Conservation (phyloP, 2,113 vertebrate species). For the Pangasianodon hypophthalmus region DNA sequence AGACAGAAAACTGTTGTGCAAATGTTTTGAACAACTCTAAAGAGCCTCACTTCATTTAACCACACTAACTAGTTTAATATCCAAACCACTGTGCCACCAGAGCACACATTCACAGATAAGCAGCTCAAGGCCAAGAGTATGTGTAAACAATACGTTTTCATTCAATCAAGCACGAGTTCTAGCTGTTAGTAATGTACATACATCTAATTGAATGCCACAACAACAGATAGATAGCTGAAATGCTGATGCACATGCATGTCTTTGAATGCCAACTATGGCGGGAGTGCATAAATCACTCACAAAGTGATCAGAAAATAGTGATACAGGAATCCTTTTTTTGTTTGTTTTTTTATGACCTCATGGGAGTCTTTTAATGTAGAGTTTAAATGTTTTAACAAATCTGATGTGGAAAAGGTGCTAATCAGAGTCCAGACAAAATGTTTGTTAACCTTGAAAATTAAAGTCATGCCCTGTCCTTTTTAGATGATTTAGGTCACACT, state of each 20-base stretch:
- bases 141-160: constrained; percentile 47
- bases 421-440: not conserved
- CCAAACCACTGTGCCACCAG: constrained; percentile 28
- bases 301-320: not conserved
- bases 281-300: not conserved
- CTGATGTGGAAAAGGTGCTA: not conserved
- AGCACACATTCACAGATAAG: constrained; percentile 44
- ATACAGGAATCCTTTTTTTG: not conserved
- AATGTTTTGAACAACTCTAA: not conserved
- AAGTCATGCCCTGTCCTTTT: not conserved
- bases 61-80: constrained; percentile 31
- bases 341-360: not conserved
- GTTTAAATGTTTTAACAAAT: not conserved
- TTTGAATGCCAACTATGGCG: not conserved
- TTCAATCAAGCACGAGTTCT: constrained; percentile 18
- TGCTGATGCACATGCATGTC: not conserved
- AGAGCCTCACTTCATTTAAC: not conserved
- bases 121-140: constrained; percentile 47
- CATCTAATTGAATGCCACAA: constrained; percentile 5
- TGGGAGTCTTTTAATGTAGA: not conserved
- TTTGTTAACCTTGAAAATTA: constrained; percentile 8
- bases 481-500: not conserved
- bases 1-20: not conserved
- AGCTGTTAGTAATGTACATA: not conserved
- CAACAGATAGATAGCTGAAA: not conserved